Conservation (phyloP, 2,113 vertebrate species). For the Pachycephala philippinensis region DNA sequence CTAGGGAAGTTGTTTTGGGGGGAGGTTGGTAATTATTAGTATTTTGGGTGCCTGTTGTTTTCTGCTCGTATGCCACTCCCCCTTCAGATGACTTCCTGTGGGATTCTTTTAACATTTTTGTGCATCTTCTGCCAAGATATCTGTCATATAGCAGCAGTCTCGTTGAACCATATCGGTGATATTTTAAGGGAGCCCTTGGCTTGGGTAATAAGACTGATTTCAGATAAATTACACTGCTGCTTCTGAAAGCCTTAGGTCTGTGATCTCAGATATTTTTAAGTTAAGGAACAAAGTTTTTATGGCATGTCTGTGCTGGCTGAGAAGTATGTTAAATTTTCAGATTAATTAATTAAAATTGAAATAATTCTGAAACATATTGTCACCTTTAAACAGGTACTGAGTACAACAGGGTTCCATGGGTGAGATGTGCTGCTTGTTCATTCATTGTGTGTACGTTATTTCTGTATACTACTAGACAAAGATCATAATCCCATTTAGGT, state of each 20-base stretch:
- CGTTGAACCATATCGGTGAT: conserved; percentile 23
- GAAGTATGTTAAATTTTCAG: background rate
- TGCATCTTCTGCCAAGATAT: conserved; percentile 72
- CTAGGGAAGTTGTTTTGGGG: conserved; percentile 7
- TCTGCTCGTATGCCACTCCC: conserved; percentile 68
- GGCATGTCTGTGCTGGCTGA: conserved; percentile 33
- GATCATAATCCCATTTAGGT: conserved; percentile 8
- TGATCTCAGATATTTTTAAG: conserved; percentile 57
- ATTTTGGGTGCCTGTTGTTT: conserved; percentile 66
- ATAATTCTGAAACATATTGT: conserved; percentile 4
- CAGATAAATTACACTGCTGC: conserved; percentile 46
- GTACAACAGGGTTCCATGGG: background rate
- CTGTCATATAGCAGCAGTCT: conserved; percentile 63
- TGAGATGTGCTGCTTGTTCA: background rate
- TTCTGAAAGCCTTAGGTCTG: conserved; percentile 35
- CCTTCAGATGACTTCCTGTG: conserved; percentile 77
- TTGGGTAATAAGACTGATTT: conserved; percentile 58
- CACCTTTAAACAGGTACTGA: conserved; percentile 14
- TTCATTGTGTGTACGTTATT: background rate
- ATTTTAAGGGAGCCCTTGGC: conserved; percentile 58
- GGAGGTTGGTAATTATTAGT: conserved; percentile 42
- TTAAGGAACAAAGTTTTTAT: conserved; percentile 69
- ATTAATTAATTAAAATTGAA: conserved; percentile 13
- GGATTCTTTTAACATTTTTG: conserved; percentile 77
- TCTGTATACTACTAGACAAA: conserved; percentile 13